Conservation (phyloP, 2,888 invertebrate species). For the Meliscaeva auricollis region DNA sequence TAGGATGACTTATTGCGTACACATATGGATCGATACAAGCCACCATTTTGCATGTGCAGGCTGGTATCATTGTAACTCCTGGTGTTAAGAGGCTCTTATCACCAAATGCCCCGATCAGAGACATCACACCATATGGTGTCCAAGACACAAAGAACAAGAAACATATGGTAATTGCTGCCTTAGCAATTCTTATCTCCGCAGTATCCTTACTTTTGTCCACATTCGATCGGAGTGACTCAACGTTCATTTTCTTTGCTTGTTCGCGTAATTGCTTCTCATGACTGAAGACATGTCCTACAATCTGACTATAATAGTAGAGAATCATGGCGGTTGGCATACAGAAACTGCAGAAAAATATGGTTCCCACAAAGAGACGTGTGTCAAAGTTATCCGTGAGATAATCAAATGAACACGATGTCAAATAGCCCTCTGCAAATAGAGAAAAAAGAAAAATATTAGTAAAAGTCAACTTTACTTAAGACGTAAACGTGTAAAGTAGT, state of each 20-base stretch:
- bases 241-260: constrained; percentile 95
- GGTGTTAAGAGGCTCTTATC: constrained; percentile 89
- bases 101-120: constrained; percentile 93
- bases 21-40: constrained; percentile 97
- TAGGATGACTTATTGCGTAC: constrained; percentile 96
- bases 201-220: constrained; percentile 88
- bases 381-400: constrained; percentile 92
- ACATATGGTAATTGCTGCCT: constrained; percentile 94
- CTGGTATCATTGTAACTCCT: constrained; percentile 92
- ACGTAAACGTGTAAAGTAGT: no score
- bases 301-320: constrained; percentile 93
- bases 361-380: constrained; percentile 90
- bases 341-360: constrained; percentile 92
- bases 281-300: constrained; percentile 93
- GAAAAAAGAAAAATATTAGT: background rate
- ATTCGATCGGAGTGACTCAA: constrained; percentile 90
- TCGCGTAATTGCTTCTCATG: constrained; percentile 93
- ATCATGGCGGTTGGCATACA: constrained; percentile 91
- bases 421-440: constrained; percentile 90
- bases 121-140: constrained; percentile 94
- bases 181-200: constrained; percentile 93
- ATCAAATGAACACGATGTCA: constrained; percentile 94
- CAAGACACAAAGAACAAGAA: constrained; percentile 94
- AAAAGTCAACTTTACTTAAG: no score
- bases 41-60: constrained; percentile 93